These are phyloP conservation scores for Hypotaenidia okinawae DNA, from an alignment of 2,797 vertebrate species.

Conservation along the genomic window DNA sequence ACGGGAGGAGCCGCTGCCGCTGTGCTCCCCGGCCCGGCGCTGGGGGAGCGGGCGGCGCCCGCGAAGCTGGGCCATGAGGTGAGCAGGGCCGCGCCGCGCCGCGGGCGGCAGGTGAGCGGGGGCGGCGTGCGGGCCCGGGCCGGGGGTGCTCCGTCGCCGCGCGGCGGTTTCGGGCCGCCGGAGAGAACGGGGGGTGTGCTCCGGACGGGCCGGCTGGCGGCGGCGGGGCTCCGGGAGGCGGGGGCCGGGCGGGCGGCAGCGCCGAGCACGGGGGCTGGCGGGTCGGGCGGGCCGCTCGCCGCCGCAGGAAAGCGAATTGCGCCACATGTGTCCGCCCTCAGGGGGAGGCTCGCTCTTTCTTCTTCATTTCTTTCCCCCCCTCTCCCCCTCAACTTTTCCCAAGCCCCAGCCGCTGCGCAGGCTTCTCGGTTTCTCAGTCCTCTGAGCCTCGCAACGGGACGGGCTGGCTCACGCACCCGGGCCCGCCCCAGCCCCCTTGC, in stretches of 20 bases:
- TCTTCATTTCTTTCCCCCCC: background rate
- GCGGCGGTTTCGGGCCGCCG: background rate
- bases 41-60: conserved; percentile 7
- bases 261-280: background rate
- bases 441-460: background rate
- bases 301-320: background rate
- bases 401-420: background rate
- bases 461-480: background rate
- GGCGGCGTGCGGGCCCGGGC: background rate
- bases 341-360: background rate
- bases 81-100: background rate
- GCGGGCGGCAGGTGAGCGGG: background rate
- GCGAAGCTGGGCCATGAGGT: conserved; percentile 23
- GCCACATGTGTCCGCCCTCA: background rate
- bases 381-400: background rate
- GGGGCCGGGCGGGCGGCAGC: background rate
- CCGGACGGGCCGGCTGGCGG: background rate
- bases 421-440: background rate
- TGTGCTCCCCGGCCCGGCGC: background rate
- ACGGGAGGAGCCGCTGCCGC: background rate
- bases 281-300: background rate
- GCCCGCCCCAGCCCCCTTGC: background rate
- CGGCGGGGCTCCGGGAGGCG: background rate
- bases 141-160: background rate
- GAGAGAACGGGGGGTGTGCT: background rate